Percentiles rank a stretch among this genome's conserved stretches.
These are phyloP conservation scores for Emydocephalus ijimae DNA, from an alignment of 2,113 vertebrate genomes.

Conservation along the genomic window DNA sequence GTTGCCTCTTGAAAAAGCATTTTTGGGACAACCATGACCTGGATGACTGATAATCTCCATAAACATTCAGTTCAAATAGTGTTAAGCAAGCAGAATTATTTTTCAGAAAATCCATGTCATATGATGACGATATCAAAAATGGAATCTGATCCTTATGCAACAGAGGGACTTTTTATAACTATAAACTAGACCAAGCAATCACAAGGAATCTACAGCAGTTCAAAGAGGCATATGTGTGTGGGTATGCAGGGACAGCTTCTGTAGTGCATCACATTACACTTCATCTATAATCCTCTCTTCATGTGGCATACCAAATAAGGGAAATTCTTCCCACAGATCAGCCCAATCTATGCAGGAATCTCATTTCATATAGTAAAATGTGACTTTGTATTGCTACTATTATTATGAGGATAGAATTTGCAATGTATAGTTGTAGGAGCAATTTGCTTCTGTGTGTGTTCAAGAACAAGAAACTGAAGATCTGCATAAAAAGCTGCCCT, in stretches of 20 bases:
- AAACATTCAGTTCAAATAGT: not conserved
- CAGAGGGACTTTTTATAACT: not conserved
- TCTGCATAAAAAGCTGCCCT: not conserved
- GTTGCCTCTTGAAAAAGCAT: no score
- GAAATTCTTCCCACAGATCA: not conserved
- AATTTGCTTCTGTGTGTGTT: not conserved
- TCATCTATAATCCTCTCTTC: not conserved
- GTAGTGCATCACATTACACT: not conserved
- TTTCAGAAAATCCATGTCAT: not conserved
- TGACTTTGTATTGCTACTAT: not conserved
- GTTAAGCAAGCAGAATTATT: not conserved
- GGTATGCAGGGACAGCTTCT: not conserved
- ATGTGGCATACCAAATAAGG: not conserved
- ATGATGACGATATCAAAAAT: not conserved
- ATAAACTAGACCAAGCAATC: not conserved
- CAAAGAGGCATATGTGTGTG: not conserved
- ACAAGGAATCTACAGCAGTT: not conserved
- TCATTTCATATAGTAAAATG: not conserved
- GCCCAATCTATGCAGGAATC: not conserved
- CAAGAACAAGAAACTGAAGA: conserved; percentile 22
- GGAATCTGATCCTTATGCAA: not conserved
- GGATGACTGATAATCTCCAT: no score
- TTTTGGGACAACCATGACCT: no score
- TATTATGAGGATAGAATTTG: not conserved
- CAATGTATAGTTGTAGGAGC: not conserved